Evolutionary conservation across 2,797 vertebrate genomes (phyloP), one percentile per base, ranked within the genome.

Genomic region (Distichodus sexfasciatus): DNA sequence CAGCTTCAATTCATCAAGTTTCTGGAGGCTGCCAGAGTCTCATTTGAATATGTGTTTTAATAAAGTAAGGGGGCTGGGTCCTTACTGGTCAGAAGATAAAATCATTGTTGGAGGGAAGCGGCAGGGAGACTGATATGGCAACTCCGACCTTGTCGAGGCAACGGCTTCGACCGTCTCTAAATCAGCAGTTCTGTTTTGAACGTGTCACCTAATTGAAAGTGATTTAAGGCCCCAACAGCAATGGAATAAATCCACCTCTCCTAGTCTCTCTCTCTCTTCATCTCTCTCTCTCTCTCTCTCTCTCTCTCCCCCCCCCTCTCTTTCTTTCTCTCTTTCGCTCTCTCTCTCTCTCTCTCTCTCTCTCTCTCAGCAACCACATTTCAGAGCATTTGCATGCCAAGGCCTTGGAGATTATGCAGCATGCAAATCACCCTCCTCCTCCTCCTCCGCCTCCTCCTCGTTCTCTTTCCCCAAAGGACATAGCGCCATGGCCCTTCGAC

Each of bases 141-240:
- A 35, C 10, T 17, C 11, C 23, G 43, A 40, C 26, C 28, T 31
- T 50, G 23, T 71, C 50, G 29, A 40, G 29, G 59, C 64, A 55
- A 26, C 38, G 90, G 89, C 86, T 89, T 89, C 88, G 87, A 87
- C 89, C 90, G 89, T 91, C 87, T 90, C 85, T 90, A 90, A 88
- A 92, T 91, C 87, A 90, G 86, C 76, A 36, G 79, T 85, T 83
- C 81, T 84, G 87, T 90, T 91, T 90, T 87, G 88, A 89, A 92
- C 88, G 87, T 91, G 90, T 91, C 89, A 91, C 85, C 87, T 91
- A 91, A 92, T 66, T 67, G 72, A 75, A 68, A 69, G 71, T 76
- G 79, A 78, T 80, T 78, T 71, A 63, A 51, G 51, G 51, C 48
- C 19, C 24, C 59, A 28, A 35, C 40, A 41, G 29, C 29, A 17